A percentile compares a stretch with the other conserved stretches of the same genome.
Conservation (phyloP, 23 tunicate genomes). For the Halocynthia roretzi region DNA sequence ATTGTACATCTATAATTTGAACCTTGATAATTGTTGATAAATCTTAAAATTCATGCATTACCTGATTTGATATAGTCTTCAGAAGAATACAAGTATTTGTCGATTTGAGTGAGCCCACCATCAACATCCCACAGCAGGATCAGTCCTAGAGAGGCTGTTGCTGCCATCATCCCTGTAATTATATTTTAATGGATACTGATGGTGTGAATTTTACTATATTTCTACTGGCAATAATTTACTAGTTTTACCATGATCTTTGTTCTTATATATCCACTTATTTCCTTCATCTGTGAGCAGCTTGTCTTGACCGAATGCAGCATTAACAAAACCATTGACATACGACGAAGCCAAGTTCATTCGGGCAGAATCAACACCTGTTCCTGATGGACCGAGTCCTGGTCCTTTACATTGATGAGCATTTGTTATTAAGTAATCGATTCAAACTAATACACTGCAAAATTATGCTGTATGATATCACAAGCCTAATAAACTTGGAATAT, state of each 20-base stretch:
- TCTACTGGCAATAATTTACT: background rate
- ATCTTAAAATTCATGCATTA: background rate
- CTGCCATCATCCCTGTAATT: slow-evolving; percentile 83
- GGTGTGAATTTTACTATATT: background rate
- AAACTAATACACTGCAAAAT: background rate
- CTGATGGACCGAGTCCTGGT: slow-evolving; percentile 41
- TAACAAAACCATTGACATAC: slow-evolving; percentile 94
- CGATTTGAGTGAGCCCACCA: slow-evolving; percentile 89
- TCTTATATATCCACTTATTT: slow-evolving; percentile 94
- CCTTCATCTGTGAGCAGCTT: slow-evolving; percentile 85
- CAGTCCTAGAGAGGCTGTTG: slow-evolving; percentile 94
- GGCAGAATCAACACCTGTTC: slow-evolving; percentile 83
- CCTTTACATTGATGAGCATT: slow-evolving; percentile 9
- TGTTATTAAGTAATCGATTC: too few species aligned
- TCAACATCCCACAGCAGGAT: slow-evolving; percentile 97
- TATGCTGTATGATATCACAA: background rate
- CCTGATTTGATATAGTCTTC: slow-evolving; percentile 97
- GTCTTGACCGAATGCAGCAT: slow-evolving; percentile 90
- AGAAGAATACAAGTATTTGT: slow-evolving; percentile 86
- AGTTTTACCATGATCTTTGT: slow-evolving; percentile 90
- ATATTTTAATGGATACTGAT: background rate
- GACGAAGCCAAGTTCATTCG: slow-evolving; percentile 91
- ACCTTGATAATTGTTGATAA: too few species aligned
- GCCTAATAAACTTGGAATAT: background rate
- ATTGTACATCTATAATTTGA: too few species aligned